Conservation (phyloP, 2,797 vertebrate species). For the Bovichtus variegatus region DNA sequence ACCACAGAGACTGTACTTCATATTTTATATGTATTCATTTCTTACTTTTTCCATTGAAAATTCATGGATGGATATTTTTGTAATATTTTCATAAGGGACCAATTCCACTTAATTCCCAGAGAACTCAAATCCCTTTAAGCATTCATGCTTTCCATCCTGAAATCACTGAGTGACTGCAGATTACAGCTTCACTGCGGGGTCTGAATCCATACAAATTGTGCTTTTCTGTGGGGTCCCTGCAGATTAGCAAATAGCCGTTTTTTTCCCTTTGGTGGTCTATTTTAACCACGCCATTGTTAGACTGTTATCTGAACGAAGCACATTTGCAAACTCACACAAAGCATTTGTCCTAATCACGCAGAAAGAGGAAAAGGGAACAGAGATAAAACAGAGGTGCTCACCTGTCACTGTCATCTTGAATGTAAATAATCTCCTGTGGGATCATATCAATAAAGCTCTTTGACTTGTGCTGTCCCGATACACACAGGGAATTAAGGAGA, state of each 20-base stretch:
- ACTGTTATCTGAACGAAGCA: conserved; percentile 72
- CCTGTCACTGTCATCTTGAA: conserved; percentile 61
- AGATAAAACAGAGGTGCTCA: conserved; percentile 53
- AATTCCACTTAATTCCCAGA: conserved; percentile 29
- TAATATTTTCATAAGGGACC: conserved; percentile 57
- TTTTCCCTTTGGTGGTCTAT: conserved; percentile 53
- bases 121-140: background rate
- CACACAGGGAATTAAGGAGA: conserved; percentile 40
- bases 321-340: conserved; percentile 56
- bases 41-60: conserved; percentile 54
- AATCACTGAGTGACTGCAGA: conserved; percentile 7
- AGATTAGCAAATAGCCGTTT: conserved; percentile 37
- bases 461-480: conserved; percentile 32
- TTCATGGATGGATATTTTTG: conserved; percentile 62
- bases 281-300: conserved; percentile 73
- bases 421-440: conserved; percentile 67
- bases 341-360: conserved; percentile 26
- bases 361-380: conserved; percentile 64
- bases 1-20: conserved; percentile 26
- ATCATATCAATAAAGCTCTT: conserved; percentile 59
- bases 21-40: conserved; percentile 52
- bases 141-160: conserved; percentile 1
- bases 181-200: conserved; percentile 24
- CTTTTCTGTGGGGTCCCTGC: conserved; percentile 23
- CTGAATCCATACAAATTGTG: conserved; percentile 22